phyloP scores from a whole-genome alignment of 2,113 vertebrate genomes.

The Edolisoma coerulescens region DNA sequence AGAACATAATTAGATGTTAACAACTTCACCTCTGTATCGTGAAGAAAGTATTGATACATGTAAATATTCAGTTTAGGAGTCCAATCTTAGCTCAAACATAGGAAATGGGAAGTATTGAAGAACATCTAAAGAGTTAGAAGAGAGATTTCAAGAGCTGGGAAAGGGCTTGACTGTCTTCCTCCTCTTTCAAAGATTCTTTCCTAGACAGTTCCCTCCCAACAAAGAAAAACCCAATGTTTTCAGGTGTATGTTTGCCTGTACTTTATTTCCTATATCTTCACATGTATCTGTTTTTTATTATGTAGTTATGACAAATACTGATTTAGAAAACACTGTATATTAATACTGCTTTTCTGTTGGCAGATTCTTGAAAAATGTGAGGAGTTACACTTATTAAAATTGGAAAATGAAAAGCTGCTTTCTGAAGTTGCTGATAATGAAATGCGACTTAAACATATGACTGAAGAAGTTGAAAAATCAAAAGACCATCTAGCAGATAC shows the following conservation, averaged over 20 bases:
- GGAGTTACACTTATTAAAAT: conserved; percentile 55
- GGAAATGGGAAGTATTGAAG: neutral
- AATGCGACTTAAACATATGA: conserved; percentile 53
- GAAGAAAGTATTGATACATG: neutral
- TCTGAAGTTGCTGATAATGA: conserved; percentile 59
- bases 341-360: neutral
- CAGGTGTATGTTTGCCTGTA: neutral
- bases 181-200: neutral
- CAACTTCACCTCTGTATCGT: neutral
- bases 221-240: neutral
- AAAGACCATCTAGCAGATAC: conserved; percentile 40
- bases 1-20: neutral
- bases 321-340: neutral
- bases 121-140: neutral
- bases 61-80: neutral
- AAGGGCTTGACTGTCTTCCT: neutral
- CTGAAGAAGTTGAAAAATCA: conserved; percentile 39
- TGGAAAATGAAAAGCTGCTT: conserved; percentile 70
- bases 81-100: neutral
- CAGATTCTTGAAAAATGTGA: conserved; percentile 73
- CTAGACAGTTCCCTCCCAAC: neutral
- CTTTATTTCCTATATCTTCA: neutral
- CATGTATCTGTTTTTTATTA: neutral
- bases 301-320: neutral
- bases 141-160: neutral